phyloP scores from a whole-genome alignment of 2,113 vertebrate species.

The Leucosticte australis region DNA sequence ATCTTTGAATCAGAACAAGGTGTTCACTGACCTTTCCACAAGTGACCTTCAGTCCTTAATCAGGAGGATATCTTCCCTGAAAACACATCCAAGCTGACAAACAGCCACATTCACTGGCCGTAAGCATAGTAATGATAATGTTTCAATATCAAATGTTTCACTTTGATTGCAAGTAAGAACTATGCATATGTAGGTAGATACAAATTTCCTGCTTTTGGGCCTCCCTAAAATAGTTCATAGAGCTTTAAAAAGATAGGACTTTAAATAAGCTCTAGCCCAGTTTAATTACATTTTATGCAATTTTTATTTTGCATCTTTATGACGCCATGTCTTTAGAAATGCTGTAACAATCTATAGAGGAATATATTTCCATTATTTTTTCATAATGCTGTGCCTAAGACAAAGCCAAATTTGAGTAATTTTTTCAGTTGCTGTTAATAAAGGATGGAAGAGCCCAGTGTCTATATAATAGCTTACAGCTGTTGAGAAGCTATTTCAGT shows the following conservation, averaged over 20 bases:
- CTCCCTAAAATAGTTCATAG: not conserved
- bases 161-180: not conserved
- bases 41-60: not conserved
- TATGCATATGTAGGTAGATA: not conserved
- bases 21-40: not conserved
- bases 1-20: not conserved
- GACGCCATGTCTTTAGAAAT: not conserved
- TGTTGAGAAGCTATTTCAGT: conserved; percentile 38
- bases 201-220: not conserved
- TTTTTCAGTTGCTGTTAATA: conserved; percentile 39
- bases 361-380: not conserved
- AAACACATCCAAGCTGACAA: not conserved
- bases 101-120: not conserved
- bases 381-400: conserved; percentile 28
- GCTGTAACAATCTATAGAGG: not conserved
- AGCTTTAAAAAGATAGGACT: not conserved
- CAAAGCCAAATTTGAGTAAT: conserved; percentile 26
- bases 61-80: not conserved
- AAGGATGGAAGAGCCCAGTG: not conserved
- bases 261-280: not conserved
- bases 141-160: not conserved
- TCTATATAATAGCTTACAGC: conserved; percentile 46
- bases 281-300: not conserved
- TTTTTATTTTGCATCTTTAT: not conserved
- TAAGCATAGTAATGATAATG: not conserved